These are phyloP conservation scores for Dryobota labecula DNA, from an alignment of 2,888 invertebrate genomes.

Conservation along the genomic window DNA sequence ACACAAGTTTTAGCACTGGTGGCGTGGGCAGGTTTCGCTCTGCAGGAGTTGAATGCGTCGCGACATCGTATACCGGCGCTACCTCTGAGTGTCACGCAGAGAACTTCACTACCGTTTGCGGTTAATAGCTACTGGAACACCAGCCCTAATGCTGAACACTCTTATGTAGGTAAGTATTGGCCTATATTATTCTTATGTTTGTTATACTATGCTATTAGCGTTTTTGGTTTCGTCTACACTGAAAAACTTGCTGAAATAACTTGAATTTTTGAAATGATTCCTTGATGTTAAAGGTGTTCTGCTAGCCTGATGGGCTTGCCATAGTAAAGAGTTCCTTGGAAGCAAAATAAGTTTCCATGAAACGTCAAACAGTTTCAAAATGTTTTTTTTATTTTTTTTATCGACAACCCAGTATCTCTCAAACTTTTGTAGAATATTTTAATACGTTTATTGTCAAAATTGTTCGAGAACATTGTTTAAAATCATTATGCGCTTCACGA, in stretches of 20 bases:
- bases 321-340: neutral
- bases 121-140: constrained; percentile 83
- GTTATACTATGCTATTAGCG: neutral
- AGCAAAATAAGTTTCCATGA: neutral
- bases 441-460: constrained; percentile 37
- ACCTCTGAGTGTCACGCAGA: constrained; percentile 77
- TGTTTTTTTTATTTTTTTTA: neutral
- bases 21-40: constrained; percentile 84
- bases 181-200: neutral
- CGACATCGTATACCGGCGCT: constrained; percentile 81
- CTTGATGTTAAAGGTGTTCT: neutral
- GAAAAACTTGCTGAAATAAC: neutral
- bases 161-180: constrained; percentile 80
- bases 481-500: constrained; percentile 48
- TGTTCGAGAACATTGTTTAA: constrained; percentile 36
- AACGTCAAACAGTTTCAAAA: neutral
- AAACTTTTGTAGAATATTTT: constrained; percentile 44
- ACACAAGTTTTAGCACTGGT: constrained; percentile 80
- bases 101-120: constrained; percentile 78
- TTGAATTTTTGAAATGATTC: neutral
- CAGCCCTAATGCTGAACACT: constrained; percentile 85
- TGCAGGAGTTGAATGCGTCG: constrained; percentile 81
- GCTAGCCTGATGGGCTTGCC: neutral
- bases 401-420: constrained; percentile 7
- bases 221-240: neutral